Conservation (phyloP, 2,888 invertebrate species). For the Agonopterix arenella region DNA sequence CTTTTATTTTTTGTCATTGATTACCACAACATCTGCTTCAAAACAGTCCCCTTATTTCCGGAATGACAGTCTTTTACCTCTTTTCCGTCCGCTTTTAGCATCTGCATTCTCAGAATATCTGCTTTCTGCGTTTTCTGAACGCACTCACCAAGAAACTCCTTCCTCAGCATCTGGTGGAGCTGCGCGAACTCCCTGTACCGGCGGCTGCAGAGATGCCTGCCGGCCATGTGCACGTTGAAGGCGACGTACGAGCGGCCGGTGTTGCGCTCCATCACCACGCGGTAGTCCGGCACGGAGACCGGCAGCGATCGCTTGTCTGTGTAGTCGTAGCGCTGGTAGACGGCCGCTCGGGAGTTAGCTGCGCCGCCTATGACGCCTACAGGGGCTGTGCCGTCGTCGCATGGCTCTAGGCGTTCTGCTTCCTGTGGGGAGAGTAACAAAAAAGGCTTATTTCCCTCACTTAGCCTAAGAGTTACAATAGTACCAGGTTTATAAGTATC, state of each 20-base stretch:
- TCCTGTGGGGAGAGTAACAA: conserved; percentile 69
- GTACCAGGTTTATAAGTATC: no score
- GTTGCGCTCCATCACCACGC: conserved; percentile 87
- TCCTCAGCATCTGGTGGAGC: conserved; percentile 90
- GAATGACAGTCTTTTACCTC: no score
- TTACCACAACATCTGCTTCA: no score
- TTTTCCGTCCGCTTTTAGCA: no score
- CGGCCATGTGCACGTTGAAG: conserved; percentile 99
- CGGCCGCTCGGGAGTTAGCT: conserved; percentile 61
- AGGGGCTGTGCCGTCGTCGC: conserved; percentile 81
- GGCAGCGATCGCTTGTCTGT: conserved; percentile 95
- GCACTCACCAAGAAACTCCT: conserved; percentile 89
- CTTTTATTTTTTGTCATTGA: no score
- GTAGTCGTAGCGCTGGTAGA: conserved; percentile 86
- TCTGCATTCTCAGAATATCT: no score
- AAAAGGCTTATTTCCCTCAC: no score
- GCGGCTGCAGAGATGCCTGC: conserved; percentile 96
- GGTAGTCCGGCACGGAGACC: conserved; percentile 96
- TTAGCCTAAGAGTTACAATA: no score
- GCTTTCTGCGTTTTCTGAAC: conserved; percentile 24
- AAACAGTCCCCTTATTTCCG: no score
- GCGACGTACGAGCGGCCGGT: conserved; percentile 91
- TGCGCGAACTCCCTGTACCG: conserved; percentile 97
- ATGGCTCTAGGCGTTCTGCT: conserved; percentile 89
- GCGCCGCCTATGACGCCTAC: conserved; percentile 66